Conservation (phyloP, 2,113 vertebrate genomes). For the Platycercus adscitus region DNA sequence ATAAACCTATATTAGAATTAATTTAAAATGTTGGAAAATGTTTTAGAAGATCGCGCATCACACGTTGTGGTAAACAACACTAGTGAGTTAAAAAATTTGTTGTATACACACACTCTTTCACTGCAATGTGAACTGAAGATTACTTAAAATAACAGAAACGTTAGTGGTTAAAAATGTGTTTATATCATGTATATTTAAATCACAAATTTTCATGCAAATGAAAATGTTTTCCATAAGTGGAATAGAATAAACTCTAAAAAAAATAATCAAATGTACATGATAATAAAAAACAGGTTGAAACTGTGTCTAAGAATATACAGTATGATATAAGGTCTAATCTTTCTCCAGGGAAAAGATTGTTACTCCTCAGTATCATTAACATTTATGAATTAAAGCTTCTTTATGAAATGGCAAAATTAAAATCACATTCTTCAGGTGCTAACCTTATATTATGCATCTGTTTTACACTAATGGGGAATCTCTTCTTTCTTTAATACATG, state of each 20-base stretch:
- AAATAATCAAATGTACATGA: background rate
- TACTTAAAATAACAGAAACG: background rate
- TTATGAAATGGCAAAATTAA: slow-evolving; percentile 61
- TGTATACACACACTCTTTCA: background rate
- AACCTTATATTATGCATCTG: slow-evolving; percentile 58
- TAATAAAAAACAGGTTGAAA: slow-evolving; percentile 33
- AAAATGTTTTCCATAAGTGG: slow-evolving; percentile 2
- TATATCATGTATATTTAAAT: background rate
- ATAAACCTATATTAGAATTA: slow-evolving; percentile 86
- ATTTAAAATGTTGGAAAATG: slow-evolving; percentile 79
- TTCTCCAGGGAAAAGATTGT: slow-evolving; percentile 43
- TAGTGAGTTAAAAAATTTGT: slow-evolving; percentile 27
- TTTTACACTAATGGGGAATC: slow-evolving; percentile 34
- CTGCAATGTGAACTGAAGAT: background rate
- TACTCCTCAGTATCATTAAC: slow-evolving; percentile 54
- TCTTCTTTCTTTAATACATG: slow-evolving; percentile 10
- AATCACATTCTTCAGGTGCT: slow-evolving; percentile 48
- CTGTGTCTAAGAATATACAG: slow-evolving; percentile 22
- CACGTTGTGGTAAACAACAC: slow-evolving; percentile 66
- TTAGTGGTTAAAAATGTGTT: background rate
- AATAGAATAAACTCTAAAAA: background rate
- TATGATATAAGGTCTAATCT: slow-evolving; percentile 40
- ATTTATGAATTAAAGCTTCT: slow-evolving; percentile 70
- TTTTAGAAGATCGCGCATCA: slow-evolving; percentile 73
- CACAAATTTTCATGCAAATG: background rate